Base-by-base conservation (phyloP, 1,140 invertebrate genomes). In the Pomacea maculata region DNA sequence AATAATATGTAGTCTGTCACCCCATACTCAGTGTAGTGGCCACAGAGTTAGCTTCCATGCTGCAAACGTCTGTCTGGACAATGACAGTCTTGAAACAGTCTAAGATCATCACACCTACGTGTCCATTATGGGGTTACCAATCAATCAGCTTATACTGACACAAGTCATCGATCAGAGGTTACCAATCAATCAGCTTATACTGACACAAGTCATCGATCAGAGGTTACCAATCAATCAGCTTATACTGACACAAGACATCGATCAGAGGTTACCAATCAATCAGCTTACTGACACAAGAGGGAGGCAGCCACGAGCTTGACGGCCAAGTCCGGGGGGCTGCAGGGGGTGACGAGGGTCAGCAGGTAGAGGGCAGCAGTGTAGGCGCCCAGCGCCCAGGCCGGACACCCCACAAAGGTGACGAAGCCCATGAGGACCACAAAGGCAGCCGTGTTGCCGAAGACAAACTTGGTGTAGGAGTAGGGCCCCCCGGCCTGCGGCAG, bases 401-500 rank as follows among this genome's bases (percentile, higher is more conserved):
- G 81, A 15, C 96, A 97, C 79, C 97, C 92, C 72, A 99, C 97
- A 85, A 89, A 64, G 17, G 85, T 82, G 1, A 87, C 64, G 72
- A 88, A 87, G 64, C 97, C 96, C 98, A 97, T 99, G 10, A 99
- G 93, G 87, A 98, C 98, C 0, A 99, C 92, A 91, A 99, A 99
- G 0, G 96, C 95, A 1, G 96, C 95, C 34, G 98, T 90, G 2
- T 95, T 93, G 0, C 29, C 98, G 96, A 92, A 98, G 0, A 96
- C 96, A 87, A 96, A 95, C 72, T 94, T 94, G 61, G 99, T 96
- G 88, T 99, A 99, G 1, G 96, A 96, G 90, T 99, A 99, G 92
- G 99, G 97, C 8, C 98, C 98, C 15, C 98, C 98, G 29, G 96
- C 97, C 89, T 97, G 97, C 7, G 96, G 95, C 83, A 99, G 97